Evolutionary conservation across 2,113 vertebrate species (phyloP).

Genomic region (Casuarius casuarius): DNA sequence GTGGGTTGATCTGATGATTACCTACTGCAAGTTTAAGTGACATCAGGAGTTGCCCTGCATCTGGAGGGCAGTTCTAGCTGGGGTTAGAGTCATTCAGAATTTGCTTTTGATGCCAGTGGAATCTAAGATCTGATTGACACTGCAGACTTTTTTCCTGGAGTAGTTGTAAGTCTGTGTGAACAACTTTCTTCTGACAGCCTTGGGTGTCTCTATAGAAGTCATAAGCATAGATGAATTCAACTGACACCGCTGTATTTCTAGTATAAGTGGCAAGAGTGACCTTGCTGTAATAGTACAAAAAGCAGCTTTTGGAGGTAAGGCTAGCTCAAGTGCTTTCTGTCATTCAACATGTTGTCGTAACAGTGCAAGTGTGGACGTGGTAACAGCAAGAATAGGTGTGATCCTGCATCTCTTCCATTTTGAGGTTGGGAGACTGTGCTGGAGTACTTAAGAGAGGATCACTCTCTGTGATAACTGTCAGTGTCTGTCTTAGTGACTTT

Average conservation of each 20-base stretch:
- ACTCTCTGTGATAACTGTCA: not conserved
- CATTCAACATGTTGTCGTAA: not conserved
- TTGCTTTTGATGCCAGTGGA: not conserved
- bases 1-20: not conserved
- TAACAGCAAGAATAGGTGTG: not conserved
- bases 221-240: not conserved
- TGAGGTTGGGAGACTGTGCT: not conserved
- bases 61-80: not conserved
- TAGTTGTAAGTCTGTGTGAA: not conserved
- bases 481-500: not conserved
- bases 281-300: not conserved
- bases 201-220: not conserved
- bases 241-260: not conserved
- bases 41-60: not conserved
- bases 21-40: not conserved
- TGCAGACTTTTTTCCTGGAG: not conserved
- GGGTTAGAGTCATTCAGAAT: not conserved
- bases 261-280: accelerated
- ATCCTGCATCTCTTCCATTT: not conserved
- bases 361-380: accelerated
- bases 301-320: not conserved
- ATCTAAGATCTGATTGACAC: not conserved
- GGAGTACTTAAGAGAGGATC: not conserved
- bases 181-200: not conserved
- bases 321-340: not conserved